These are phyloP conservation scores for Campodea augens DNA, from an alignment of 1,140 invertebrate genomes.

Conservation along the genomic window DNA sequence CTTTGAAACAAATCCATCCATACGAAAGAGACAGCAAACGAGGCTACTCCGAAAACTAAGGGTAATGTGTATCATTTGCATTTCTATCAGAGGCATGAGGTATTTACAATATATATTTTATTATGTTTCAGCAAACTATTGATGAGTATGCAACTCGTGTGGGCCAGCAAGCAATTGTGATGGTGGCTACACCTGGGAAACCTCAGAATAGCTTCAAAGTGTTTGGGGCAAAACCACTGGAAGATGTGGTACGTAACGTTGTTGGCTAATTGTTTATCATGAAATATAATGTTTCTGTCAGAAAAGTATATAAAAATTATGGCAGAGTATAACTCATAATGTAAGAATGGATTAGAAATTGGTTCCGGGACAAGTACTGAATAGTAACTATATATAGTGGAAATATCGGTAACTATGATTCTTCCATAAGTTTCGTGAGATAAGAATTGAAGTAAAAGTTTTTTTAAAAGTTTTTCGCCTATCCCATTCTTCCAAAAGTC, in stretches of 20 bases:
- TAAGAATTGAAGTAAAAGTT: too few species aligned
- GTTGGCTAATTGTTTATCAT: constrained; percentile 2
- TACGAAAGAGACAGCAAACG: constrained; percentile 89
- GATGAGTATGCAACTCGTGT: constrained; percentile 93
- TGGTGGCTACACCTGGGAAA: constrained; percentile 92
- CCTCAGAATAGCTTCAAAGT: constrained; percentile 88
- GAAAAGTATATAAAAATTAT: too few species aligned
- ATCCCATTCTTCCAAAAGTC: too few species aligned
- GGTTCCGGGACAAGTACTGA: too few species aligned
- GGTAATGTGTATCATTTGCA: constrained; percentile 28
- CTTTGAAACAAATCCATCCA: constrained; percentile 95
- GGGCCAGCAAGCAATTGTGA: constrained; percentile 90
- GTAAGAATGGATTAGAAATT: too few species aligned
- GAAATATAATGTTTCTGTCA: too few species aligned
- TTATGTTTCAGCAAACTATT: constrained; percentile 62
- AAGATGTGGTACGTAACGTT: constrained; percentile 56
- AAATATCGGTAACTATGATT: too few species aligned
- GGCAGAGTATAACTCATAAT: too few species aligned
- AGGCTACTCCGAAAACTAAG: constrained; percentile 68
- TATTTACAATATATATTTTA: neutral
- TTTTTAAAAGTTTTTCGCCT: too few species aligned
- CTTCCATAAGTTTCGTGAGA: too few species aligned
- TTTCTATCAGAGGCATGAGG: constrained; percentile 6
- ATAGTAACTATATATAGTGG: too few species aligned
- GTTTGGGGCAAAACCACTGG: constrained; percentile 89